phyloP scores from a whole-genome alignment of 2,888 invertebrate genomes.

The Cinara cedri region DNA sequence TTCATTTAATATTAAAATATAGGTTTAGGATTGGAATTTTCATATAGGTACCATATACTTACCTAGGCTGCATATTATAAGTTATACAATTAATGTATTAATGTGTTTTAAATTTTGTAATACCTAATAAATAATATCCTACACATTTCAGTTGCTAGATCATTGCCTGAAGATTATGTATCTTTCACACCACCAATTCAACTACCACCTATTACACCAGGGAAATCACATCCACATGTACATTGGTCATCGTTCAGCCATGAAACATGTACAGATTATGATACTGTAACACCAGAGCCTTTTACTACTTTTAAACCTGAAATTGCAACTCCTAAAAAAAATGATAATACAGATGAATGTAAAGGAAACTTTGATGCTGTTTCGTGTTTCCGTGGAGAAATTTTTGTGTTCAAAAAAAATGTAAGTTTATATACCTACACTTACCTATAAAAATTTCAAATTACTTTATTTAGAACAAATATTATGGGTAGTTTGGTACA shows the following conservation, averaged over 20 bases:
- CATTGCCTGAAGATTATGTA: not conserved
- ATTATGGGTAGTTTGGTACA: too few species aligned
- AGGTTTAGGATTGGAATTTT: too few species aligned
- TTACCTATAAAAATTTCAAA: too few species aligned
- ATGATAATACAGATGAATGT: constrained; percentile 68
- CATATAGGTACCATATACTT: too few species aligned
- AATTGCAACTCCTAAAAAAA: constrained; percentile 63
- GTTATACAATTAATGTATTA: too few species aligned
- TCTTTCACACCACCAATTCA: not conserved
- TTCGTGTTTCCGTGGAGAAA: constrained; percentile 68
- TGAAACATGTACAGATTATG: constrained; percentile 29
- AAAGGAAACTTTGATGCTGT: constrained; percentile 73
- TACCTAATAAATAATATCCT: too few species aligned
- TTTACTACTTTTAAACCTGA: constrained; percentile 44
- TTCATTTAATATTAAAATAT: too few species aligned
- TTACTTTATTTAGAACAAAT: too few species aligned
- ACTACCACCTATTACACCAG: not conserved
- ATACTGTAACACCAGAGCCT: constrained; percentile 25
- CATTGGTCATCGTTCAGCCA: too few species aligned
- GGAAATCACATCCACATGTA: too few species aligned
- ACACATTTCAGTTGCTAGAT: constrained; percentile 10
- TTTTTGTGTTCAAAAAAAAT: constrained; percentile 69
- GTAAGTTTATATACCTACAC: constrained; percentile 62
- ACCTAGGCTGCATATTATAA: too few species aligned
- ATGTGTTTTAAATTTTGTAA: too few species aligned